phyloP scores from a whole-genome alignment of 2,888 invertebrate genomes.

The Ferdinandea cuprea region DNA sequence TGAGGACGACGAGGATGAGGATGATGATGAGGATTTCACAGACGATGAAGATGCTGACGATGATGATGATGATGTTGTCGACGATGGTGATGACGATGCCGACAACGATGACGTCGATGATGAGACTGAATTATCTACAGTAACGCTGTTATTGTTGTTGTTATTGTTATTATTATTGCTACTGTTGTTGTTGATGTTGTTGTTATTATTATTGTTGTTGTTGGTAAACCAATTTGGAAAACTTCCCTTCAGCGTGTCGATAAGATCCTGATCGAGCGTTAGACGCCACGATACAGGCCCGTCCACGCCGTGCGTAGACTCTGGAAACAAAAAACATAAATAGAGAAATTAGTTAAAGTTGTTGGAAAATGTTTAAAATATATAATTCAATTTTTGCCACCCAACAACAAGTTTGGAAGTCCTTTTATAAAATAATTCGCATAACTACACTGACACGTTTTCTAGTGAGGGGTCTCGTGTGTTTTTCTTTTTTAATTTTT shows the following conservation, averaged over 20 bases:
- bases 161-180: conserved; percentile 75
- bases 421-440: too few relatives aligned
- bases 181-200: conserved; percentile 62
- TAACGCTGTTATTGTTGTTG: conserved; percentile 58
- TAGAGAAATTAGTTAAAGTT: neutral
- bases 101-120: conserved; percentile 75
- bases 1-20: conserved; percentile 69
- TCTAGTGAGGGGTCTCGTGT: too few relatives aligned
- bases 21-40: conserved; percentile 58
- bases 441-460: too few relatives aligned
- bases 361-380: neutral
- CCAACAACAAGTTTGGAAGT: too few relatives aligned
- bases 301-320: conserved; percentile 90
- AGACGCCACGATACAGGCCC: conserved; percentile 94
- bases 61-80: conserved; percentile 69
- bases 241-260: conserved; percentile 95
- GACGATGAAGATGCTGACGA: conserved; percentile 61
- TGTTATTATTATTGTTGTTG: conserved; percentile 77
- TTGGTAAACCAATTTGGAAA: conserved; percentile 94
- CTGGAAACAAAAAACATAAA: conserved; percentile 84
- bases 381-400: too few relatives aligned
- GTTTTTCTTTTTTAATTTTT: too few relatives aligned
- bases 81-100: conserved; percentile 73
- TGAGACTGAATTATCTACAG: conserved; percentile 78
- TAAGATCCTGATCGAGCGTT: conserved; percentile 95